phyloP scores from a whole-genome alignment of 2,888 invertebrate species.

The Pollenia angustigena region DNA sequence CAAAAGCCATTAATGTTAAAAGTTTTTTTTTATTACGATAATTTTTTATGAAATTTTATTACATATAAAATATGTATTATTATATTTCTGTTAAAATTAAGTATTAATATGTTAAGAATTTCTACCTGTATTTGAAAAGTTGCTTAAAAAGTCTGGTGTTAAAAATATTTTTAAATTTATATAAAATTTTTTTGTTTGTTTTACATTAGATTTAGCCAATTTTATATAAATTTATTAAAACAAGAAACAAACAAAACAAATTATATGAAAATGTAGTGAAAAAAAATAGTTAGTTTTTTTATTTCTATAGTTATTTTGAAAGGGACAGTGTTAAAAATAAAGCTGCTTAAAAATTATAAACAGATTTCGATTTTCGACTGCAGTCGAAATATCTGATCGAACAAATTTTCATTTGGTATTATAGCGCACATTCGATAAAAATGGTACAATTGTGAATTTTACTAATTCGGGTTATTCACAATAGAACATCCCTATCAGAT shows the following conservation, averaged over 20 bases:
- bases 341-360: too few species aligned
- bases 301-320: background rate
- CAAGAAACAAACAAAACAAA: conserved; percentile 17
- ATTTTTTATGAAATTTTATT: conserved; percentile 29
- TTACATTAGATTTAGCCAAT: conserved; percentile 62
- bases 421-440: too few species aligned
- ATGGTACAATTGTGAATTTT: too few species aligned
- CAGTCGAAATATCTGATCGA: too few species aligned
- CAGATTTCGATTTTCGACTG: too few species aligned
- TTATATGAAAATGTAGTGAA: conserved; percentile 23
- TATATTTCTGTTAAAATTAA: conserved; percentile 44
- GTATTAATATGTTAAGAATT: conserved; percentile 54
- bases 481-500: too few species aligned
- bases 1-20: conserved; percentile 68
- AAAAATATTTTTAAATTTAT: conserved; percentile 20
- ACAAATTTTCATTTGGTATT: too few species aligned
- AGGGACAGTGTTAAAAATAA: too few species aligned
- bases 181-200: conserved; percentile 45
- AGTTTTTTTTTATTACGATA: conserved; percentile 41
- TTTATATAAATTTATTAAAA: conserved; percentile 48
- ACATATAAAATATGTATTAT: conserved; percentile 49
- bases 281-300: background rate
- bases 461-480: too few species aligned
- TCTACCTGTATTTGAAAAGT: conserved; percentile 25
- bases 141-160: conserved; percentile 47